These are phyloP conservation scores for Cairina moschata DNA, from an alignment of 2,113 vertebrate species.

Conservation along the genomic window DNA sequence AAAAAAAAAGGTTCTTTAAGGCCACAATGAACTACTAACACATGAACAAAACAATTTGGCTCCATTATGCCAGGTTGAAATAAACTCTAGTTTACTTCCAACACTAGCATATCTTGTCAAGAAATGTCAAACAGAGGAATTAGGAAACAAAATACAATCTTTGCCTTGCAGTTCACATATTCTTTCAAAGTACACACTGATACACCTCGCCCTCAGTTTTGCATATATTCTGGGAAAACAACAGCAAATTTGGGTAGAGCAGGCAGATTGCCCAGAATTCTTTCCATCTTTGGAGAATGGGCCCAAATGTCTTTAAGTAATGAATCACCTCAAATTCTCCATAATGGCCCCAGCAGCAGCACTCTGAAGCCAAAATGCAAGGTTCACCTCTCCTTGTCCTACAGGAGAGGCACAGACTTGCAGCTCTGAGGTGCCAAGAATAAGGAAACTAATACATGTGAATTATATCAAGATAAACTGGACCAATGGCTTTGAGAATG, in stretches of 20 bases:
- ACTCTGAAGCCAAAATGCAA: constrained; percentile 56
- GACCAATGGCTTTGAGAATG: constrained; percentile 37
- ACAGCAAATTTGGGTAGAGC: background rate
- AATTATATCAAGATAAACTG: constrained; percentile 39
- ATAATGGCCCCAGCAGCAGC: constrained; percentile 22
- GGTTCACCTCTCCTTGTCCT: constrained; percentile 60
- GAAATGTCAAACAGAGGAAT: constrained; percentile 1
- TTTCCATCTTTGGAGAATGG: constrained; percentile 55
- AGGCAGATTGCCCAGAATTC: constrained; percentile 9
- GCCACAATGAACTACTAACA: background rate
- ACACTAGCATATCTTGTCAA: background rate
- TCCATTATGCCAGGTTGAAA: background rate
- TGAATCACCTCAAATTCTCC: constrained; percentile 60
- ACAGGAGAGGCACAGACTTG: constrained; percentile 50
- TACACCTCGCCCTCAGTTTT: background rate
- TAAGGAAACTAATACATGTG: constrained; percentile 20
- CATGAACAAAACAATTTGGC: background rate
- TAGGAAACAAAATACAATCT: background rate
- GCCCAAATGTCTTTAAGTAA: constrained; percentile 55
- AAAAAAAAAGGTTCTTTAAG: background rate
- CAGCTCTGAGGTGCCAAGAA: constrained; percentile 26
- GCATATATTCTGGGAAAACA: constrained; percentile 33
- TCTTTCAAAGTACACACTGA: background rate
- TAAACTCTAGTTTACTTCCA: constrained; percentile 8
- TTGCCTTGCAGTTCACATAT: background rate